Percentiles rank a stretch among this genome's conserved stretches.
Evolutionary conservation across 2,888 invertebrate species (phyloP).

Genomic region (Tanaodytes sp.): DNA sequence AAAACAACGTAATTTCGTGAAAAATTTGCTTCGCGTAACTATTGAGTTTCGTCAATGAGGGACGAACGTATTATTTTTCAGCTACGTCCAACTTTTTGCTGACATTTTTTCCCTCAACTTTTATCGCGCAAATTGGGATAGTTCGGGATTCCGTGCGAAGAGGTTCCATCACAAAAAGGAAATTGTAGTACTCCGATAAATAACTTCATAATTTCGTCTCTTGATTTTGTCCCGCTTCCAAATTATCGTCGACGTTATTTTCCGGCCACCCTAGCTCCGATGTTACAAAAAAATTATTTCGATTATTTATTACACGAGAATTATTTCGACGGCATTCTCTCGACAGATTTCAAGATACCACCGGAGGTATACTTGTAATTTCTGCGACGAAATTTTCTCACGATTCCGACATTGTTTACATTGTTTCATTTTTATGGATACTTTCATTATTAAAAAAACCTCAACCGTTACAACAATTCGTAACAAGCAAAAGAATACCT

Average conservation of each 20-base stretch:
- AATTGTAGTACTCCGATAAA: conserved; percentile 20
- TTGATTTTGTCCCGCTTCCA: conserved; percentile 7
- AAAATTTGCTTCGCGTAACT: not conserved
- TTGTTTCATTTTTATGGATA: not conserved
- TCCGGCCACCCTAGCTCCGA: not conserved
- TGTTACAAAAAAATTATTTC: conserved; percentile 6
- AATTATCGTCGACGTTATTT: conserved; percentile 18
- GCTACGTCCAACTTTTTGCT: conserved; percentile 14
- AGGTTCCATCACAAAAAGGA: conserved; percentile 3
- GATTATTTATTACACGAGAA: too few species aligned
- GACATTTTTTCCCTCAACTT: conserved; percentile 19
- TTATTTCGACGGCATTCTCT: conserved; percentile 13
- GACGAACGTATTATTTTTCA: conserved; percentile 19
- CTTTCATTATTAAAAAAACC: too few species aligned
- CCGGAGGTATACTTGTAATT: conserved; percentile 9
- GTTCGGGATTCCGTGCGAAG: conserved; percentile 20
- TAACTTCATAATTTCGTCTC: conserved; percentile 28
- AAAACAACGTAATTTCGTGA: not conserved
- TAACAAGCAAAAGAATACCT: not conserved
- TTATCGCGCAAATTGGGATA: conserved; percentile 31
- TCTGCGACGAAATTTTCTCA: not conserved
- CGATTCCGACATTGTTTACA: not conserved
- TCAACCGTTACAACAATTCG: not conserved
- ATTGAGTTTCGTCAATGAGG: conserved; percentile 7
- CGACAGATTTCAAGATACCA: not conserved